phyloP scores from a whole-genome alignment of 2,113 vertebrate species.

The Odocoileus virginianus region DNA sequence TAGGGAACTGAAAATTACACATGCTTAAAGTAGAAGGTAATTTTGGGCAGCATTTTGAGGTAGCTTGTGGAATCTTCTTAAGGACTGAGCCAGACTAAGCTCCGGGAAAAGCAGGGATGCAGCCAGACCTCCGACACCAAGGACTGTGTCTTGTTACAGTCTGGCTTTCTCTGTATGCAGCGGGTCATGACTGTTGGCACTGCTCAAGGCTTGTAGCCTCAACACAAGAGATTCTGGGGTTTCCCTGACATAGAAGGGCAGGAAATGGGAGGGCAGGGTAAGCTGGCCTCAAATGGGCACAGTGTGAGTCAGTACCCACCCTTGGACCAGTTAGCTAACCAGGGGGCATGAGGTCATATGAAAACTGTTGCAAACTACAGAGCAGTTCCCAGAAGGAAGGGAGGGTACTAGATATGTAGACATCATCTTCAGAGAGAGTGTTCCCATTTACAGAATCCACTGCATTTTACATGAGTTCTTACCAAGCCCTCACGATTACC shows the following conservation, averaged over 20 bases:
- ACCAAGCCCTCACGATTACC: neutral
- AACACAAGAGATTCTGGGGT: neutral
- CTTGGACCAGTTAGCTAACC: neutral
- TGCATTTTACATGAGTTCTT: neutral
- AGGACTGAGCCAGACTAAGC: neutral
- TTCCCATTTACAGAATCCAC: neutral
- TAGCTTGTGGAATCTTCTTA: neutral
- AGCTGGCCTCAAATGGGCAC: neutral
- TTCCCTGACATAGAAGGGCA: neutral
- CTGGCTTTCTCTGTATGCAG: neutral
- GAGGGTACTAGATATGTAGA: neutral
- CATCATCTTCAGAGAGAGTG: neutral
- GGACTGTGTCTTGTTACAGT: neutral
- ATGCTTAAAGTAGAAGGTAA: neutral
- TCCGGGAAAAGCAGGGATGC: neutral
- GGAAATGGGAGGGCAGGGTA: neutral
- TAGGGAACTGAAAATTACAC: neutral
- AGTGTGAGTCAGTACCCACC: neutral
- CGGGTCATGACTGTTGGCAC: neutral
- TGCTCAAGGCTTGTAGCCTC: neutral
- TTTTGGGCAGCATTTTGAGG: neutral
- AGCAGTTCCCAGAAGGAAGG: neutral
- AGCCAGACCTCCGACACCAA: neutral
- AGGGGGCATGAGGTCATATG: neutral
- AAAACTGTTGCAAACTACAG: neutral